Base-by-base conservation (phyloP, 2,797 vertebrate genomes). In the Sebastes iracundus region DNA sequence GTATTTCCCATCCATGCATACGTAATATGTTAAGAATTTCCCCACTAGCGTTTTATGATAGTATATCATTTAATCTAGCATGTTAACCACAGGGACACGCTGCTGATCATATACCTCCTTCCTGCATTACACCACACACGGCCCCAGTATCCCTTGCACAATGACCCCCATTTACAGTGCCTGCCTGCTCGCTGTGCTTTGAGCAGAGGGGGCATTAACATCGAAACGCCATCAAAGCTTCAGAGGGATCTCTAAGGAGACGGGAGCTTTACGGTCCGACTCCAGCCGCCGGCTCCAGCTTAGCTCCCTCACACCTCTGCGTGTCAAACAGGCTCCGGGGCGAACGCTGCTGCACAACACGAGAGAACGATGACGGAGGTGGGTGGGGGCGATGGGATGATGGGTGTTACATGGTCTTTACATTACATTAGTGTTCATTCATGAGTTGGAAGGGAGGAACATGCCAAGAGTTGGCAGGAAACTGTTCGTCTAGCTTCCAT, bases 381-480 rank as follows among this genome's bases (percentile, higher is more conserved):
- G 77, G 65, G 66, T 67, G 55, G 83, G 71, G 63, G 62, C 5
- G 18, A 27, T 25, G 33, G 70, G 71, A 80, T 82, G 71, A 80
- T 82, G 65, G 72, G 73, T 52, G 63, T 72, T 83, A 71, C 88
- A 79, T 59, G 59, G 84, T 65, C 74, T 82, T 81, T 75, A 84
- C 86, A 82, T 86, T 86, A 88, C 80, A 90, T 91, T 85, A 83
- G 82, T 61, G 78, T 89, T 92, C 91, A 92, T 93, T 93, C 90
- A 92, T 84, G 72, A 84, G 56, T 71, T 56, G n/a, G 53, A 59
- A 72, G 42, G 74, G 38, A 77, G 72, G 55, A 72, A 81, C 30
- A 46, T 86, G 81, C 86, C 87, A 89, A 83, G 65, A 82, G 76
- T 58, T 83, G 75, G 84, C 85, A 86, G 79, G 71, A 80, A 76